phyloP scores from a whole-genome alignment of 2,888 invertebrate genomes.

The Molorchus minor region DNA sequence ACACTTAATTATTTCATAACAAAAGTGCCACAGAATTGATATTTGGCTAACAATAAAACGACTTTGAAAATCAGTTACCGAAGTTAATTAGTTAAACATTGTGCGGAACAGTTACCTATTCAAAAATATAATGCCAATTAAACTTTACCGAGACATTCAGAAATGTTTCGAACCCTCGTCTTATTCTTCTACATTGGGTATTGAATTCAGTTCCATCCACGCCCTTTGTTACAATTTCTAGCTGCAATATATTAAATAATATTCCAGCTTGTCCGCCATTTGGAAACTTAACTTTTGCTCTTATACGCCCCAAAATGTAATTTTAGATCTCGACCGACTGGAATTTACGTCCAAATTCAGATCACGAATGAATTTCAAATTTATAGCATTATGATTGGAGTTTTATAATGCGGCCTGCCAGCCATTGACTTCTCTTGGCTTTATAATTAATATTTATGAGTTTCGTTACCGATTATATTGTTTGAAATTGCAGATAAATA shows the following conservation, averaged over 20 bases:
- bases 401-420: slow-evolving; percentile 15
- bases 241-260: slow-evolving; percentile 20
- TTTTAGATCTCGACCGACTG: slow-evolving; percentile 14
- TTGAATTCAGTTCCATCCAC: slow-evolving; percentile 4
- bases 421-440: neutral
- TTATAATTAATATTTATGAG: slow-evolving; percentile 16
- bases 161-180: neutral
- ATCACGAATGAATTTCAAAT: slow-evolving; percentile 27
- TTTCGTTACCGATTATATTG: neutral
- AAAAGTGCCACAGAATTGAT: too few relatives aligned
- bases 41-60: too few relatives aligned
- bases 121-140: slow-evolving; percentile 2
- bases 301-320: slow-evolving; percentile 20
- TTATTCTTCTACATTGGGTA: slow-evolving; percentile 5
- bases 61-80: too few relatives aligned
- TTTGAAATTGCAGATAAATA: slow-evolving; percentile 8
- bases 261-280: slow-evolving; percentile 9
- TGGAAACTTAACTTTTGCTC: slow-evolving; percentile 17
- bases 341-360: slow-evolving; percentile 18
- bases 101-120: neutral
- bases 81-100: neutral
- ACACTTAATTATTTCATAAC: too few relatives aligned
- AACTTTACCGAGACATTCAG: neutral
- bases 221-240: slow-evolving; percentile 1
- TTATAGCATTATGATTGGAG: slow-evolving; percentile 25